phyloP scores from a whole-genome alignment of 2,797 vertebrate species.

The Chloroceryle amazona region DNA sequence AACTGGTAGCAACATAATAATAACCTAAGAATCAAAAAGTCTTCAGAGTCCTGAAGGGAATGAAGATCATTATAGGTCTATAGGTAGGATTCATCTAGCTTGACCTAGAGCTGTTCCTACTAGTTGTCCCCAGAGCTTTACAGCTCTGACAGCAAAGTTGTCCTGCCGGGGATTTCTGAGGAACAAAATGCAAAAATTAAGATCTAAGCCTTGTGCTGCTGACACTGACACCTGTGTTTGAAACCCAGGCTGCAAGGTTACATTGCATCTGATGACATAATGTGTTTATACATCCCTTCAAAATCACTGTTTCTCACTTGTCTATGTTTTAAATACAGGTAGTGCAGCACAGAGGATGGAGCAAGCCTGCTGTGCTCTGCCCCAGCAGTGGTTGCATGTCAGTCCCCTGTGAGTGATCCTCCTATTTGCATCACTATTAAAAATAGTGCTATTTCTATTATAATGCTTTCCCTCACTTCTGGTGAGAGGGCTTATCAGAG shows the following conservation, averaged over 20 bases:
- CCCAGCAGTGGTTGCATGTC: background rate
- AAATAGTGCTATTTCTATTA: background rate
- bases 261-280: background rate
- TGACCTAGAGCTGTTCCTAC: background rate
- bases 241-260: background rate
- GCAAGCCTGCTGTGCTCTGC: background rate
- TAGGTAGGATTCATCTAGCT: background rate
- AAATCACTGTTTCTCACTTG: background rate
- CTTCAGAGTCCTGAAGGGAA: background rate
- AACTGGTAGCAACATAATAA: background rate
- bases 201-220: background rate
- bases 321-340: background rate
- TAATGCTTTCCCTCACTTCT: background rate
- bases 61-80: background rate
- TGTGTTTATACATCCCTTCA: background rate
- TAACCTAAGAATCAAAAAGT: background rate
- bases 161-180: background rate
- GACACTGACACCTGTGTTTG: background rate
- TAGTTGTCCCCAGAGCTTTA: background rate
- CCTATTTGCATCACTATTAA: background rate
- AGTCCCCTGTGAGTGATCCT: background rate
- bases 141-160: background rate
- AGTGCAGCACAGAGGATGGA: background rate
- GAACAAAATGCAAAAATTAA: background rate
- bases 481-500: background rate